phyloP scores from a whole-genome alignment of 2,888 invertebrate genomes.

The Herminia tarsipennalis region DNA sequence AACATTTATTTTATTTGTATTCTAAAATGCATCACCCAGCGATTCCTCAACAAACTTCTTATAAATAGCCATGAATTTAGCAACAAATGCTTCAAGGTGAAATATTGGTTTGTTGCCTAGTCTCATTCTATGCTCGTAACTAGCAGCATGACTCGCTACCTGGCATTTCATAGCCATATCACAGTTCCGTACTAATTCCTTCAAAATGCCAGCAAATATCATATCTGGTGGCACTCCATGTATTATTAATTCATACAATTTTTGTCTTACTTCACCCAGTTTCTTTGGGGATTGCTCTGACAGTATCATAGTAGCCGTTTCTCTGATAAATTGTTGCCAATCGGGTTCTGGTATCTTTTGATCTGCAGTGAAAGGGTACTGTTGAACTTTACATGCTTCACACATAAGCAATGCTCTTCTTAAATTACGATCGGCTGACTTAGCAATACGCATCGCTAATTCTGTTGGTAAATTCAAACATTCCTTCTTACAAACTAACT shows the following conservation, averaged over 20 bases:
- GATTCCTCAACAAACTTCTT: slow-evolving; percentile 94
- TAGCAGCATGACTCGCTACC: slow-evolving; percentile 94
- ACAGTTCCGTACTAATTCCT: slow-evolving; percentile 94
- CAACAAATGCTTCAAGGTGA: slow-evolving; percentile 98
- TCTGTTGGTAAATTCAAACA: slow-evolving; percentile 91
- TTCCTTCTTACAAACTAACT: slow-evolving; percentile 92
- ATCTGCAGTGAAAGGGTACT: slow-evolving; percentile 93
- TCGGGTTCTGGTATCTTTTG: slow-evolving; percentile 95
- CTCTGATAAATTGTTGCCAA: slow-evolving; percentile 95
- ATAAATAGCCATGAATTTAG: slow-evolving; percentile 97
- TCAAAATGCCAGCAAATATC: slow-evolving; percentile 94
- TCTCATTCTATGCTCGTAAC: slow-evolving; percentile 96
- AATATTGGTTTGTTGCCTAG: slow-evolving; percentile 97
- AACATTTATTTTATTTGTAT: slow-evolving; percentile 10
- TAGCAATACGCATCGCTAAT: slow-evolving; percentile 91
- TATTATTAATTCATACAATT: slow-evolving; percentile 95
- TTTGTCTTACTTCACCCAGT: too few relatives aligned
- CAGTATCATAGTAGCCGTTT: slow-evolving; percentile 94
- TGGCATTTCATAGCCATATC: slow-evolving; percentile 95
- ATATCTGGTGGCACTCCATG: slow-evolving; percentile 97
- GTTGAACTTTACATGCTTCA: slow-evolving; percentile 96
- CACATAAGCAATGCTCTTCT: slow-evolving; percentile 96
- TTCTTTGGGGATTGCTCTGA: slow-evolving; percentile 94
- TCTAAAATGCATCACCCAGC: slow-evolving; percentile 84
- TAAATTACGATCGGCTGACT: slow-evolving; percentile 94